Base-by-base conservation (phyloP, 2,888 invertebrate genomes). In the Pyrochroa serraticornis region DNA sequence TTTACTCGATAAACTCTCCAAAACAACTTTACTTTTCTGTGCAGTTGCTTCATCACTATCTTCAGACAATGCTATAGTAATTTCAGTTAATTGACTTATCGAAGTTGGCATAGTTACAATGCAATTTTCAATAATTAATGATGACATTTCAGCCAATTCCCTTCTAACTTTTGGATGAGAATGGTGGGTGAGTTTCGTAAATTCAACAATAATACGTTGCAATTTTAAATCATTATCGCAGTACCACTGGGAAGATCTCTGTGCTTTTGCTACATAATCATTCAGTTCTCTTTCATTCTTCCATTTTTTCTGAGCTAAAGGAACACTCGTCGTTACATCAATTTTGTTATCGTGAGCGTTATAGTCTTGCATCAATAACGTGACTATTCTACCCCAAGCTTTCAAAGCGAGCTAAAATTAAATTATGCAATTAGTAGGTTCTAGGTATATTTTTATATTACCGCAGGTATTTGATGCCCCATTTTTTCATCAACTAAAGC, bases 61-160 rank as follows among this genome's bases (percentile, higher is more conserved):
- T 72, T 88, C 87, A 0, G 87, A 84, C 30, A 92, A 77, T 0
- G 86, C 81, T 60, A 92, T 84, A 6, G 91, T 76, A 32, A 87
- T 83, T 75, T 91, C 90, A 2, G 91, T 76, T 6, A 88, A 79
- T 60, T 83, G 77, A n/a, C 84, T 78, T 42, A 87, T 79, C 45
- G 86, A 87, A 0, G 81, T 77, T 12, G 82, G 82, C 80, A 91
- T 84, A 59, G 88, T 86, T 56, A 88, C 87, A 42, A 81, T 78
- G 68, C 90, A 90, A 62, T 84, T 84, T 7, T 80, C 75, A 0
- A 89, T 73, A 34, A 91, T 71, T 45, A 84, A 75, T 36, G 80
- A 76, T 66, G 87, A 86, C 69, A 84, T 82, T n/a, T 82, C 75
- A 0, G 84, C 84, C 43, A 91, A 80, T 75, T 88, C 87, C 46